Evolutionary conservation across 2,797 vertebrate genomes (phyloP).

Genomic region (Danio kyathit): DNA sequence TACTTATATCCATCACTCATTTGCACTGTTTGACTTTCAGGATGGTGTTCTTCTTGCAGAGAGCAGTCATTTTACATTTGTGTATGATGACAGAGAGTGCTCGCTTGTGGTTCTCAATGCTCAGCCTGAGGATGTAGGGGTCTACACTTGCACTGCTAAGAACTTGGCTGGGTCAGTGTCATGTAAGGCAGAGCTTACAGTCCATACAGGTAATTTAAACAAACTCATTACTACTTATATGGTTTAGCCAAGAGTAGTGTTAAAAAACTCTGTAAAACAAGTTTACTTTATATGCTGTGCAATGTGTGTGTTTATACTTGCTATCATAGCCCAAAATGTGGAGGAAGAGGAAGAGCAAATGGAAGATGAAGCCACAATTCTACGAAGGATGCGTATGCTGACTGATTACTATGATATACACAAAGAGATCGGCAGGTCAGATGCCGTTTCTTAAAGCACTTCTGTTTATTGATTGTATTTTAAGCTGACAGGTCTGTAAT

Average conservation of each 20-base stretch:
- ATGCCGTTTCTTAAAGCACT: not conserved
- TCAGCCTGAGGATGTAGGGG: conserved; percentile 81
- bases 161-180: conserved; percentile 90
- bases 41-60: conserved; percentile 86
- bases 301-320: not conserved
- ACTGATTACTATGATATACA: conserved; percentile 92
- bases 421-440: conserved; percentile 93
- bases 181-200: conserved; percentile 94
- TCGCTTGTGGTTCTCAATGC: conserved; percentile 91
- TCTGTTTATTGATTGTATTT: not conserved
- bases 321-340: conserved; percentile 72
- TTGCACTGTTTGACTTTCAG: conserved; percentile 70
- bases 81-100: conserved; percentile 94
- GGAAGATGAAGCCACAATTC: conserved; percentile 83
- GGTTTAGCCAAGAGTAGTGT: not conserved
- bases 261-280: too few relatives aligned
- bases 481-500: conserved; percentile 8
- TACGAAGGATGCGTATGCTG: conserved; percentile 84
- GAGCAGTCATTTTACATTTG: conserved; percentile 90
- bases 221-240: not conserved
- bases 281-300: too few relatives aligned
- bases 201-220: conserved; percentile 80
- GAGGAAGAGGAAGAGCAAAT: conserved; percentile 78
- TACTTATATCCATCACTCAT: not conserved
- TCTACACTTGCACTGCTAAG: conserved; percentile 91